Base-by-base conservation (phyloP, 2,888 invertebrate genomes). In the Escarpia spicata region DNA sequence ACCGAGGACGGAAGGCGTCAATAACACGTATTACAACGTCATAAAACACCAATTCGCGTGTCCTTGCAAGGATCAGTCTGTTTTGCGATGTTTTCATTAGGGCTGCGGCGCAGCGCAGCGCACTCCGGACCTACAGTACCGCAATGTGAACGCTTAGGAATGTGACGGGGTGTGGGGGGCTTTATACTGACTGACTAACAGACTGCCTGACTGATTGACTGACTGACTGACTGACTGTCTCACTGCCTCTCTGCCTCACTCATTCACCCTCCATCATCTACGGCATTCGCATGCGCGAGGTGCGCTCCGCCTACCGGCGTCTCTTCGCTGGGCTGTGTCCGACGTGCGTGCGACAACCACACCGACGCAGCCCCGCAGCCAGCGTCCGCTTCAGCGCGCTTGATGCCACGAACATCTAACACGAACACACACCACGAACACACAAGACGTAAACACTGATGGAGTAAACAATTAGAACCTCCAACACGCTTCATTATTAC, bases 231-330 rank as follows among this genome's bases (percentile, higher is more conserved):
- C 45, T 45, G 6, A 45, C 45, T 9, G 8, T 9, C 45, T 45
- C 45, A 45, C 45, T 45, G 8, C 6, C 45, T 45, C 45, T 1
- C 45, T 45, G 8, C 6, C 45, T 45, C 45, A 45, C 45, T 45
- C 1, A 45, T 52, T 94, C 52, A 94, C 94, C 26, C 90, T 94
- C 94, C 0, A 93, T 94, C 52, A 93, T 94, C 90, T 94, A 94
- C 89, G 94, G 94, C 37, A 94, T 94, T n/a, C 93, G 94, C 43
- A 94, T 94, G 93, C 93, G 93, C 15, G 94, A 94, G 92, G 94
- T 94, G 15, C 92, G 94, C 12, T 43, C 45, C 31, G 94, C 92
- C n/a, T 94, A 94, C 91, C 92, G 92, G 52, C 92, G 94, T 4
- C 93, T 94, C 44, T 94, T 94, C 91, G 93, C 93, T n/a, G 37